Evolutionary conservation across 2,888 invertebrate species (phyloP).

Genomic region (Gisinianus flammeolus): DNA sequence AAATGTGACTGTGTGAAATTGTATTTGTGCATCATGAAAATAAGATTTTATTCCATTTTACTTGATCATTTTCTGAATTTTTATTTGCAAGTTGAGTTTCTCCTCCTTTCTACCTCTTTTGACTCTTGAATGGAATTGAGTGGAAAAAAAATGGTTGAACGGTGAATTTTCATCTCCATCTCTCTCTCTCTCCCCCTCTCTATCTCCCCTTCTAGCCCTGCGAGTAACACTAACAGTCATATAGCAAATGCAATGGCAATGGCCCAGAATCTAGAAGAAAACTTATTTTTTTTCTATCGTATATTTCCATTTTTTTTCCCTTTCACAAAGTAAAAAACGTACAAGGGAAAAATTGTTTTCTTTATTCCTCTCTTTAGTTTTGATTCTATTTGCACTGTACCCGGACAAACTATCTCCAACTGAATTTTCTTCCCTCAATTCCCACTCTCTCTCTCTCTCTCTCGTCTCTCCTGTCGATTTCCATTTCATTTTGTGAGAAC

Average conservation of each 20-base stretch:
- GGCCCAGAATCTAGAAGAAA: background rate
- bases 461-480: background rate
- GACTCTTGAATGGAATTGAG: background rate
- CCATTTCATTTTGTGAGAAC: background rate
- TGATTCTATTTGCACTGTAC: background rate
- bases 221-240: background rate
- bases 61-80: conserved; percentile 24
- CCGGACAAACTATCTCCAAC: background rate
- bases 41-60: conserved; percentile 37
- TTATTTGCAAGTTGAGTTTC: background rate
- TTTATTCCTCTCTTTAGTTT: background rate
- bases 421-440: background rate
- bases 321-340: too few species aligned
- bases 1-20: conserved; percentile 26
- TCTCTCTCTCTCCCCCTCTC: background rate
- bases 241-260: background rate
- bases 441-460: background rate
- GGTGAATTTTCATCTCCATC: background rate
- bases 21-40: conserved; percentile 33
- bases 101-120: background rate
- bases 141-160: background rate
- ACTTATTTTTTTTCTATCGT: background rate
- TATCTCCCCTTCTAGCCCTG: background rate
- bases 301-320: background rate
- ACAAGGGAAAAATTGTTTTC: too few species aligned